Conservation (phyloP, 2,888 invertebrate genomes). For the Dione juno region DNA sequence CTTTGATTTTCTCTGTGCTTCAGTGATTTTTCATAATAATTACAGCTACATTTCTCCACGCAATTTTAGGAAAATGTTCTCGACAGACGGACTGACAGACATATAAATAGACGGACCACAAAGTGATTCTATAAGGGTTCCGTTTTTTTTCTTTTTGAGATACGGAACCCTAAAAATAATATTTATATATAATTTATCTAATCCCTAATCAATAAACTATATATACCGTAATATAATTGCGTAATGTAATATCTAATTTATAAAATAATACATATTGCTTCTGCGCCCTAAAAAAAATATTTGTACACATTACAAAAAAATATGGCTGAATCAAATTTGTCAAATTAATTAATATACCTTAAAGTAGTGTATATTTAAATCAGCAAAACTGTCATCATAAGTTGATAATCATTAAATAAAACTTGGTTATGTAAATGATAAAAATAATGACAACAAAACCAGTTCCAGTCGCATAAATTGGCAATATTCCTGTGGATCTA, state of each 20-base stretch:
- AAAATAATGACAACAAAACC: slow-evolving; percentile 35
- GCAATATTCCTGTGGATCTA: slow-evolving; percentile 28
- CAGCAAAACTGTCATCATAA: slow-evolving; percentile 7
- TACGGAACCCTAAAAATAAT: background rate
- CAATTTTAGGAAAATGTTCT: too few species aligned
- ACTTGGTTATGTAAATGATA: slow-evolving; percentile 38
- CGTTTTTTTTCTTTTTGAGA: too few species aligned
- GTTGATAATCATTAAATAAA: slow-evolving; percentile 32
- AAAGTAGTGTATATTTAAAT: background rate
- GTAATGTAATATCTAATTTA: too few species aligned
- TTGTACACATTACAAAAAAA: too few species aligned
- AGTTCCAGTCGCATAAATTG: slow-evolving; percentile 31
- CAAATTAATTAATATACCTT: background rate
- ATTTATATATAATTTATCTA: too few species aligned
- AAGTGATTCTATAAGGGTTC: too few species aligned
- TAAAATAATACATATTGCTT: too few species aligned
- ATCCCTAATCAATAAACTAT: too few species aligned
- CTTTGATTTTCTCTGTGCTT: background rate
- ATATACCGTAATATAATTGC: too few species aligned
- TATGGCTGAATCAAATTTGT: background rate
- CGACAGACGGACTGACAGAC: too few species aligned
- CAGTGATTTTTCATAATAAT: background rate
- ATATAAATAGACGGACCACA: too few species aligned
- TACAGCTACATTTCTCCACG: background rate
- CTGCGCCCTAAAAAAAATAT: too few species aligned